Evolutionary conservation across 2,113 vertebrate genomes (phyloP).

Genomic region (Varanus salvator): DNA sequence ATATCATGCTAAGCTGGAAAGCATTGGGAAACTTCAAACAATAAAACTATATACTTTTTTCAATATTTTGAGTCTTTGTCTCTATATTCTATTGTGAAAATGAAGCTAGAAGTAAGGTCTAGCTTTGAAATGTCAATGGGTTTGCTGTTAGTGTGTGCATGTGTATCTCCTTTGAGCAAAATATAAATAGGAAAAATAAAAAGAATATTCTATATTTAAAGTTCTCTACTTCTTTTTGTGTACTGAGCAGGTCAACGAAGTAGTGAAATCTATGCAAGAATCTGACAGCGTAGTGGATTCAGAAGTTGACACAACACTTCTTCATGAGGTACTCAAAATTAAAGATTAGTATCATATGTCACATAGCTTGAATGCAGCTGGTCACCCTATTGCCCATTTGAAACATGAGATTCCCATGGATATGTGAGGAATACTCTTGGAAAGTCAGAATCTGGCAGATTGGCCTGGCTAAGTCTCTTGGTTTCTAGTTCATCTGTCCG

Average conservation of each 20-base stretch:
- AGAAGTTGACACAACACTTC: slow-evolving; percentile 75
- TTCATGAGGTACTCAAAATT: slow-evolving; percentile 74
- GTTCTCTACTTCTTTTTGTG: slow-evolving; percentile 29
- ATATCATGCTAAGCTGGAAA: too few species aligned
- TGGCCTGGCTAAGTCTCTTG: too few species aligned
- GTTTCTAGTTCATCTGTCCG: too few species aligned
- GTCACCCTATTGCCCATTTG: not conserved
- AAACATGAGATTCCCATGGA: not conserved
- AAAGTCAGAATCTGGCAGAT: too few species aligned
- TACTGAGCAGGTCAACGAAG: slow-evolving; percentile 65
- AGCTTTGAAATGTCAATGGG: not conserved
- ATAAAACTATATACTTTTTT: too few species aligned
- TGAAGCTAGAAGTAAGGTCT: not conserved
- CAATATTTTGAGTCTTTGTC: too few species aligned
- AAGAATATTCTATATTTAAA: not conserved
- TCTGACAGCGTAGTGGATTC: slow-evolving; percentile 82
- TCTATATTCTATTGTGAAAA: too few species aligned
- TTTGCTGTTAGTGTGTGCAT: not conserved
- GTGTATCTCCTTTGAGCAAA: too few species aligned
- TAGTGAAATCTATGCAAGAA: slow-evolving; percentile 70
- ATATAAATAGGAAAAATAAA: too few species aligned
- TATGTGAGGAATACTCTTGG: too few species aligned
- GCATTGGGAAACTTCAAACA: too few species aligned
- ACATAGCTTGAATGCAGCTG: not conserved
- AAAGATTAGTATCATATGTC: not conserved